Conservation (phyloP, 92 coral and sea anemone species). For the Pocillopora meandrina region DNA sequence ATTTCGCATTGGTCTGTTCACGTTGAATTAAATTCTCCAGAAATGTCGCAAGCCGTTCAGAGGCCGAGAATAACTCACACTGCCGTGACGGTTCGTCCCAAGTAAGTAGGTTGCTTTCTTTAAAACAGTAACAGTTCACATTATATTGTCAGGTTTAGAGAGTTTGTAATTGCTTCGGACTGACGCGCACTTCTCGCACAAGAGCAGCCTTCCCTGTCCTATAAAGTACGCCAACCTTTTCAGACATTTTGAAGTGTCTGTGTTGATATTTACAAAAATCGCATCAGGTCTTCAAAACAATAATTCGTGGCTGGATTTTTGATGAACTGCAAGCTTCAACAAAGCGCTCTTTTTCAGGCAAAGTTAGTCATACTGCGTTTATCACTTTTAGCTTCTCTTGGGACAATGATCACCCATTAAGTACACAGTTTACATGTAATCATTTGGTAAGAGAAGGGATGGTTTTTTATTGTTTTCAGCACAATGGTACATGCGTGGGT, state of each 20-base stretch:
- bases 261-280: no score
- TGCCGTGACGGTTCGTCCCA: background rate
- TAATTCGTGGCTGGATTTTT: no score
- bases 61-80: conserved; percentile 18
- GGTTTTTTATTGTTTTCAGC: background rate
- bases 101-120: conserved; percentile 8
- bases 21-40: no score
- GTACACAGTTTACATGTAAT: background rate
- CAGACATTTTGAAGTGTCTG: no score
- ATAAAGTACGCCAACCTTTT: no score
- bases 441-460: background rate
- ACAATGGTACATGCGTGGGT: background rate
- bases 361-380: background rate
- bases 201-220: no score
- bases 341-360: background rate
- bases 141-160: background rate
- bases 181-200: no score
- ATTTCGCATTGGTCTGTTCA: no score
- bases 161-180: background rate
- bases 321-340: background rate
- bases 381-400: background rate
- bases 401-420: background rate
- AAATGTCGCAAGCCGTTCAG: background rate
- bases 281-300: no score
- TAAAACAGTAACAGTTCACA: background rate